Percentiles rank a stretch among this genome's conserved stretches.
phyloP scores from a whole-genome alignment of 1,140 invertebrate species.

The Brachionus manjavacas region DNA sequence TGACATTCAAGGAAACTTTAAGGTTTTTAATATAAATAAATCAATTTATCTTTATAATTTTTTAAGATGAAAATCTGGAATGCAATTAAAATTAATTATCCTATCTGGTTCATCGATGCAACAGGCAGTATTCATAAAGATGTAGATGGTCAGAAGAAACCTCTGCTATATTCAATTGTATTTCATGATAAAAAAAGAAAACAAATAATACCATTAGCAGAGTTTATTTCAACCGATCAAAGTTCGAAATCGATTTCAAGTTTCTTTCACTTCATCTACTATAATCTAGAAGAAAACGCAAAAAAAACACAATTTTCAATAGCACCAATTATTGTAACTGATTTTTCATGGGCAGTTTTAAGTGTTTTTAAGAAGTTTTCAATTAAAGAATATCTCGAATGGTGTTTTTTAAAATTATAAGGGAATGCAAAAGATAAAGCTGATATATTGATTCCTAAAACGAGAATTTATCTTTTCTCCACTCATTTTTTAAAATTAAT shows the following conservation, averaged over 20 bases:
- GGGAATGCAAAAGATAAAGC: background rate
- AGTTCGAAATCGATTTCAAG: background rate
- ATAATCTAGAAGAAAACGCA: too few species aligned
- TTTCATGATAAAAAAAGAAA: background rate
- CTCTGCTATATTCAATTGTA: background rate
- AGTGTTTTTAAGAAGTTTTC: too few species aligned
- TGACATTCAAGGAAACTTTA: too few species aligned
- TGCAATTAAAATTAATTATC: background rate
- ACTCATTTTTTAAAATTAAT: slow-evolving; percentile 13
- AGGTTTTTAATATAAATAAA: too few species aligned
- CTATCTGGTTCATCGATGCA: background rate
- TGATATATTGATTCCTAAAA: background rate
- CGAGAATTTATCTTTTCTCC: background rate
- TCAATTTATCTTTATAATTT: too few species aligned
- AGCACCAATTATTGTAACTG: too few species aligned
- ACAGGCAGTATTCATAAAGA: background rate
- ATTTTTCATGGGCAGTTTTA: too few species aligned
- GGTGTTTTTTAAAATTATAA: background rate
- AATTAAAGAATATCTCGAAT: too few species aligned
- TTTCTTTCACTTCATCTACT: background rate
- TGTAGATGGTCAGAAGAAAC: background rate
- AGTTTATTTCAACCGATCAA: background rate
- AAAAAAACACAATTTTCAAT: too few species aligned
- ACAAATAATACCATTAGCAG: background rate
- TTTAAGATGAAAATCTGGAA: too few species aligned